Percentiles rank a stretch among this genome's conserved stretches.
Conservation (phyloP, 2,888 invertebrate species). For the Laspeyria flexula region DNA sequence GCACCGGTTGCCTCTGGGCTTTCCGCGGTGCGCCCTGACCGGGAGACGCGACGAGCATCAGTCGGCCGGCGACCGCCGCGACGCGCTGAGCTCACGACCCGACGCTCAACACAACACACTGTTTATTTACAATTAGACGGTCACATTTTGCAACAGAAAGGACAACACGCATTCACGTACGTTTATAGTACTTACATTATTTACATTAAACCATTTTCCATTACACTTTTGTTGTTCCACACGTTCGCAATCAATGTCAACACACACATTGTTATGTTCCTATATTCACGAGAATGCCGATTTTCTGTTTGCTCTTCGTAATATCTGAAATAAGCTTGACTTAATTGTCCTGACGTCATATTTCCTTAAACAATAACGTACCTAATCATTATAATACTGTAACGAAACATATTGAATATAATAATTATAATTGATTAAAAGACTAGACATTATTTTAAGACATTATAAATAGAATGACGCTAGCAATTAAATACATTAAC, state of each 20-base stretch:
- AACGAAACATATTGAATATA: too few relatives aligned
- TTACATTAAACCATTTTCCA: conserved; percentile 32
- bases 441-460: too few relatives aligned
- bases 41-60: conserved; percentile 34
- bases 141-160: conserved; percentile 64
- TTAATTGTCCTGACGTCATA: not conserved
- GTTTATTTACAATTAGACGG: conserved; percentile 71
- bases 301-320: conserved; percentile 40
- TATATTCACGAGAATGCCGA: conserved; percentile 52
- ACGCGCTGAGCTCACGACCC: conserved; percentile 57
- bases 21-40: conserved; percentile 40
- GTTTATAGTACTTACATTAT: conserved; percentile 44
- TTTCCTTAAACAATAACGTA: too few relatives aligned
- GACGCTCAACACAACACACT: conserved; percentile 59
- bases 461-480: too few relatives aligned
- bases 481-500: too few relatives aligned
- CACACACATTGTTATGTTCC: conserved; percentile 54
- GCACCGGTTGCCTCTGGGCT: conserved; percentile 47
- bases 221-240: conserved; percentile 22
- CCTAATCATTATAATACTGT: too few relatives aligned
- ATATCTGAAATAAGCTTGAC: not conserved
- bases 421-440: too few relatives aligned
- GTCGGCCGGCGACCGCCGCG: conserved; percentile 76
- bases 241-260: conserved; percentile 40
- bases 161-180: conserved; percentile 72